phyloP scores from a whole-genome alignment of 1,140 invertebrate species.

The Amphibalanus amphitrite region DNA sequence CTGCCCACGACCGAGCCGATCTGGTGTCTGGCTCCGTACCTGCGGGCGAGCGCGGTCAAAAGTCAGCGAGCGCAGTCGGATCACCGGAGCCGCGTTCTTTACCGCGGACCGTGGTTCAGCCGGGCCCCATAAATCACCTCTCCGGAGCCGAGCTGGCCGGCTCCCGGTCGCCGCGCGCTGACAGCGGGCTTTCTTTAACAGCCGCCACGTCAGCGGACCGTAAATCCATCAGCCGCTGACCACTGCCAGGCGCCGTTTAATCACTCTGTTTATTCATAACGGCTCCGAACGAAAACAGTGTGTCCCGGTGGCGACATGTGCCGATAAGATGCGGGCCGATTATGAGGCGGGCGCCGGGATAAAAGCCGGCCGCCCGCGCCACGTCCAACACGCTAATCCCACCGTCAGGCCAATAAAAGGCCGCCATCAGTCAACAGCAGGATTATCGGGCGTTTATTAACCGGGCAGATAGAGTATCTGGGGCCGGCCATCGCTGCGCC shows the following conservation, averaged over 20 bases:
- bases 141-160: neutral
- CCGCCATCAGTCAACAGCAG: neutral
- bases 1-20: too few species aligned
- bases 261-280: neutral
- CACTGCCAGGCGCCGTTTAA: neutral
- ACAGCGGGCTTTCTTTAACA: neutral
- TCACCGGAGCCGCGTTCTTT: too few species aligned
- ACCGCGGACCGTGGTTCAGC: too few species aligned
- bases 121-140: neutral
- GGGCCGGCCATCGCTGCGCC: neutral
- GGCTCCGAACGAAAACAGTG: neutral
- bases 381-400: neutral
- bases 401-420: neutral
- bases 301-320: too few species aligned
- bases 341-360: neutral
- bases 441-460: neutral
- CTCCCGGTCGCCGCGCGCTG: neutral
- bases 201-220: too few species aligned
- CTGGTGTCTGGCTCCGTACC: too few species aligned
- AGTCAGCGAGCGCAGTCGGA: too few species aligned
- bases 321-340: neutral
- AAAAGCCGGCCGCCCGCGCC: neutral
- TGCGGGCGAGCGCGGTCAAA: too few species aligned
- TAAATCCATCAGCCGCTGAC: neutral
- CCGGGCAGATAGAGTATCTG: neutral